Evolutionary conservation across 2,797 vertebrate species (phyloP), one percentile per base, ranked within the genome.

Genomic region (Columba guinea): DNA sequence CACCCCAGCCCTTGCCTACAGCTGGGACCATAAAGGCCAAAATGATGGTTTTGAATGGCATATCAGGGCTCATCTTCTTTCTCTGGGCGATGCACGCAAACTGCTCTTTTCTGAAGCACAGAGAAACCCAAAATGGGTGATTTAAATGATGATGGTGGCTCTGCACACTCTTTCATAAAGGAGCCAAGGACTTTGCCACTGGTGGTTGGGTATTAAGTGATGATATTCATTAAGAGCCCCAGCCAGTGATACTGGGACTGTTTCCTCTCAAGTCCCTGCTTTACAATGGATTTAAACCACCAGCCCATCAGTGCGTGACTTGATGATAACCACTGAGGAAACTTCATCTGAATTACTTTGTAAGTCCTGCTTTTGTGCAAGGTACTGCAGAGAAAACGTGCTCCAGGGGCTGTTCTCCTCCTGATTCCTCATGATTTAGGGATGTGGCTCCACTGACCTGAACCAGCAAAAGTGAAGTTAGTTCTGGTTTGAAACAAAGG

Each of bases 1-100:
- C 91, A 95, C 92, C 94, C 79, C 86, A 84, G 87, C 41, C 59
- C 68, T 90, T 88, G 84, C 88, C 81, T 89, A 87, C 91, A 94
- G 93, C 94, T 93, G 78, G 67, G 74, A 91, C 80, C 85, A 87
- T 76, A 80, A 95, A 93, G 70, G 41, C 62, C 52, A 78, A 68
- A 30, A n/a, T 48, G 34, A 37, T 51, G 76, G 67, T 63, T 95
- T 71, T 78, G 83, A 93, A 74, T 27, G 78, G 77, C 62, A 79
- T 70, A 91, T 89, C 71, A 74, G 60, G 52, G 26, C 58, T 95
- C 95, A 93, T 96, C 87, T 28, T 89, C 86, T 77, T 30, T 68
- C 59, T 73, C 60, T 6, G 5, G 41, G 63, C 1, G 1, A 15
- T 20, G 51, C 23, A 26, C 8, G 22, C 35, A 53, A 85, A 58